Conservation (phyloP, 1,140 invertebrate species). For the Aphaenogaster floridana region DNA sequence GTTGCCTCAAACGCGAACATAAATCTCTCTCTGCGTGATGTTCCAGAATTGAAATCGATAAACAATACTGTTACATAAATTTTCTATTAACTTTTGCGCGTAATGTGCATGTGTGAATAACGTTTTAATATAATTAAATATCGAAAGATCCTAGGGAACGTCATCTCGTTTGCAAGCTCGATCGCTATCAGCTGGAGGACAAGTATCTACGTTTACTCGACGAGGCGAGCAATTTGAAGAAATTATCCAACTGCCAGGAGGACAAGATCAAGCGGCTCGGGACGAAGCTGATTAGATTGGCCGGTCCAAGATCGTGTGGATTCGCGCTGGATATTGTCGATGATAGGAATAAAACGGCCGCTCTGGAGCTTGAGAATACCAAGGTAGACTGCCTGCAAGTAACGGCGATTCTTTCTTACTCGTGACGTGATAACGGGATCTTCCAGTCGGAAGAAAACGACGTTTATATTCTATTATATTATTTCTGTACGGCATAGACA, state of each 20-base stretch:
- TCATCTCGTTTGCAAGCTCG: conserved; percentile 81
- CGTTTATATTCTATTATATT: not conserved
- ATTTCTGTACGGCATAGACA: not conserved
- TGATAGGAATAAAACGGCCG: conserved; percentile 78
- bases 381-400: conserved; percentile 72
- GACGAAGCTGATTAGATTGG: conserved; percentile 83
- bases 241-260: conserved; percentile 83
- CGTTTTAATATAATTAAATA: not conserved
- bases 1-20: not conserved
- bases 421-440: not conserved
- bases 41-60: not conserved
- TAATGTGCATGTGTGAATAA: not conserved
- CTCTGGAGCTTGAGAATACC: conserved; percentile 82
- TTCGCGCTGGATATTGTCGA: conserved; percentile 72
- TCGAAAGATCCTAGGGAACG: conserved; percentile 83
- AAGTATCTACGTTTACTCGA: conserved; percentile 83
- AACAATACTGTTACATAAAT: not conserved
- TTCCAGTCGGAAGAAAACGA: not conserved
- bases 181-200: conserved; percentile 84
- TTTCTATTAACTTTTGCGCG: not conserved
- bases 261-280: conserved; percentile 84
- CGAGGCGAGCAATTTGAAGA: conserved; percentile 82
- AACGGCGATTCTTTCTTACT: not conserved
- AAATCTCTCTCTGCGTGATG: not conserved
- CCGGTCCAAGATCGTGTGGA: conserved; percentile 78